Evolutionary conservation across 2,113 vertebrate species (phyloP).

Genomic region (Lasiurus borealis): DNA sequence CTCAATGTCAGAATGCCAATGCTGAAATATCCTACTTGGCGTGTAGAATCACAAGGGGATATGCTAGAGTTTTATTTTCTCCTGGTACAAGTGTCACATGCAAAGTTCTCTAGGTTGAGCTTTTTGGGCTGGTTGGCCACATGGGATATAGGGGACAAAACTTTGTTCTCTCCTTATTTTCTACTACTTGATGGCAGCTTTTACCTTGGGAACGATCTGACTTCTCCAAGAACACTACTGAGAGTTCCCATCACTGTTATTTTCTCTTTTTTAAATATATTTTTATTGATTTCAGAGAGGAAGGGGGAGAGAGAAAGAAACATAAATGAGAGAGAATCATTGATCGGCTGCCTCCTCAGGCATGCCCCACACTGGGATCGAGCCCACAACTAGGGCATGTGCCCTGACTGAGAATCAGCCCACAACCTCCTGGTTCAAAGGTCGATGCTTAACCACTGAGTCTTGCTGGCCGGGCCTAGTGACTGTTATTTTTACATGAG

Average conservation of each 20-base stretch:
- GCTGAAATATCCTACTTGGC: neutral
- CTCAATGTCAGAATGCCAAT: neutral
- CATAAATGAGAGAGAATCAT: too few species aligned
- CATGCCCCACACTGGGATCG: too few species aligned
- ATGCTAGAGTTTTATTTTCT: neutral
- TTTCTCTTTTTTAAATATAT: neutral
- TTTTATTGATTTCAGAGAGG: too few species aligned
- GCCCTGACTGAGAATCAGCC: too few species aligned
- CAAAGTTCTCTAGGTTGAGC: neutral
- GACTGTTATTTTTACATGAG: constrained; percentile 1
- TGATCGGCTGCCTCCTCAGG: too few species aligned
- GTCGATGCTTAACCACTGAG: too few species aligned
- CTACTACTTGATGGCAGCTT: neutral
- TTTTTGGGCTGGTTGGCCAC: neutral
- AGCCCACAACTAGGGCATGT: too few species aligned
- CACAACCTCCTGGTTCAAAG: too few species aligned
- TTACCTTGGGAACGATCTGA: neutral
- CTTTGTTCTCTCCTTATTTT: neutral
- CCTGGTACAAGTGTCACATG: neutral
- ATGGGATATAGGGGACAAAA: neutral
- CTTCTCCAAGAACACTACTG: neutral
- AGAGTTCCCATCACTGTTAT: neutral
- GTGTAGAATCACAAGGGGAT: neutral
- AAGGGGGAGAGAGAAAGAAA: too few species aligned
- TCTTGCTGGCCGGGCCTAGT: neutral